Evolutionary conservation across 2,113 vertebrate species (phyloP), one percentile per base, ranked within the genome.

Genomic region (Phrynosoma blainvillii): DNA sequence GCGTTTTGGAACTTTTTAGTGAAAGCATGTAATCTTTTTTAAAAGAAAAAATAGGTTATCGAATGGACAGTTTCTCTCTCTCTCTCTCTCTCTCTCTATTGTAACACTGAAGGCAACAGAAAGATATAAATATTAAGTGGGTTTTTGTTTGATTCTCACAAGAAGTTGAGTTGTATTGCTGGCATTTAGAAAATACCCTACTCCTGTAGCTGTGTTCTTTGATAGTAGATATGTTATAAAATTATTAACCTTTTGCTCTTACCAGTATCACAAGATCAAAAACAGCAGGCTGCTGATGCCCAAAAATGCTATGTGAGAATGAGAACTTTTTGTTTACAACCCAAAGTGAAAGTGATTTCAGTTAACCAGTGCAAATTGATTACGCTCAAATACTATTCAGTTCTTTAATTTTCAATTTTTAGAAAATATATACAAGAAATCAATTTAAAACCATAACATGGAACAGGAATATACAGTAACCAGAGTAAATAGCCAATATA

Each of bases 1-100:
- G 68, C 89, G n/a, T 79, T 89, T 95, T 91, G 90, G 93, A 97
- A 97, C 95, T 96, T 96, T 94, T 95, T 92, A 86, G 86, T 80
- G 87, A 40, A 91, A 93, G 91, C 84, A 89, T 91, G 85, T 86
- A 91, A 40, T 91, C 90, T 94, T 92, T 93, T 56, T 56, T 16
- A 93, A 94, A 87, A 85, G 87, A 94, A 94, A 95, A 93, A 90
- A 89, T 90, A 90, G 79, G 59, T 78, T 83, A 87, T 52, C 79
- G 90, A 78, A 91, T 90, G 82, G 74, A 56, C 82, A 59, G 68
- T 54, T 76, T 71, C 65, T 89, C 75, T 23, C 40, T 77, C 6
- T 36, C 73, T 85, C 84, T 87, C 83, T 81, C 83, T 89, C 79
- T 88, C 80, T 90, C 83, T 89, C 79, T 88, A 78, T 90, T 83